Evolutionary conservation across 2,113 vertebrate genomes (phyloP).

Genomic region (Neolamprologus fasciatus): DNA sequence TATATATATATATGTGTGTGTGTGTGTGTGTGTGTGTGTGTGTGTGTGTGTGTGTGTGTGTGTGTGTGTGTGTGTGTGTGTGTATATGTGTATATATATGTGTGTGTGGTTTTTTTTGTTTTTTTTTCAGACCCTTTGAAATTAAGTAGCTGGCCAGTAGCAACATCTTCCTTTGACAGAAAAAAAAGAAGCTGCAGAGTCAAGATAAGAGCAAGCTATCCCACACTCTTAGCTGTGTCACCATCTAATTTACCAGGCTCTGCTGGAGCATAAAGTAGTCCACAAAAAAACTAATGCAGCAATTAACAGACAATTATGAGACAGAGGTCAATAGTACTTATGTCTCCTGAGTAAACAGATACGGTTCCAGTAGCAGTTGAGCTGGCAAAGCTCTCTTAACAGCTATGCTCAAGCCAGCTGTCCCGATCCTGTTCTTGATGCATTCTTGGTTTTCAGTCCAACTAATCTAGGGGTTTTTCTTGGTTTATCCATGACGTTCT

Average conservation of each 20-base stretch:
- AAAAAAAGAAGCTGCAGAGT: not conserved
- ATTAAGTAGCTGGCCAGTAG: not conserved
- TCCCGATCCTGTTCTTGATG: not conserved
- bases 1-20: too few species aligned
- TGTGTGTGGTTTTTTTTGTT: too few species aligned
- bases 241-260: not conserved
- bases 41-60: too few species aligned
- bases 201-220: not conserved
- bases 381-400: not conserved
- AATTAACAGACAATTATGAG: not conserved
- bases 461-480: not conserved
- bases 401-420: not conserved
- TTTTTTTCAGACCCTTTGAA: not conserved
- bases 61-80: too few species aligned
- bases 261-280: not conserved
- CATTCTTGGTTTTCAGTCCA: not conserved
- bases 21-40: too few species aligned
- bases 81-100: rapidly evolving
- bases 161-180: not conserved
- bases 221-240: not conserved
- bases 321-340: not conserved
- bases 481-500: not conserved
- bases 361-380: not conserved
- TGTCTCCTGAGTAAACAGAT: not conserved
- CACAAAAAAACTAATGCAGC: not conserved